Percentiles rank a stretch among this genome's conserved stretches.
Evolutionary conservation across 2,113 vertebrate species (phyloP).

Genomic region (Tenrec ecaudatus): DNA sequence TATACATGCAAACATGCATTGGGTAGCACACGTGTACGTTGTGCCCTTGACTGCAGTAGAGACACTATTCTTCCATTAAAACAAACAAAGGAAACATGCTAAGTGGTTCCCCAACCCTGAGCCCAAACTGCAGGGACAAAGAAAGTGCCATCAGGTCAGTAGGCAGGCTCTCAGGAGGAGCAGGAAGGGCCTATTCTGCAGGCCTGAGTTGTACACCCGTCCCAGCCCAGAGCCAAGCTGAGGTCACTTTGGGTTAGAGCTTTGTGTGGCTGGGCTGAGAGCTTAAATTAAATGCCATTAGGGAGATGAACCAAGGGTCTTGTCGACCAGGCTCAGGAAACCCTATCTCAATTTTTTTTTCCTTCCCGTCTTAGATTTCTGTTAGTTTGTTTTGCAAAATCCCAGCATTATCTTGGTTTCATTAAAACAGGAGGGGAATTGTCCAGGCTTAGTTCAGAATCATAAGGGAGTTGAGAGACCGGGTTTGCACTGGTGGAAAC

Average conservation of each 20-base stretch:
- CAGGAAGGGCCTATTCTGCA: neutral
- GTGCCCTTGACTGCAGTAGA: neutral
- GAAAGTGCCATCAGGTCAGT: too few relatives aligned
- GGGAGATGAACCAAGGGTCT: constrained; percentile 1
- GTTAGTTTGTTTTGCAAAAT: constrained; percentile 2
- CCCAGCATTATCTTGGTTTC: neutral
- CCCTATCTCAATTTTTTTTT: too few relatives aligned
- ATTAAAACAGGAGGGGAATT: neutral
- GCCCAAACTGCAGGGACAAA: neutral
- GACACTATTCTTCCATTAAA: neutral
- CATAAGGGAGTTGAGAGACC: neutral
- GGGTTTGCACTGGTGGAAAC: neutral
- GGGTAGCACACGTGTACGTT: neutral
- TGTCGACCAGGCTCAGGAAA: neutral
- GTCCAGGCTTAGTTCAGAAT: neutral
- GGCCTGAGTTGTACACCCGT: neutral
- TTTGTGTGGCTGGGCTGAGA: neutral
- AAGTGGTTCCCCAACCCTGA: neutral
- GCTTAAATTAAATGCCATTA: neutral
- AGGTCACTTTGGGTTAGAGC: neutral
- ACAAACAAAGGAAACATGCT: too few relatives aligned
- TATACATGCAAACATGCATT: neutral
- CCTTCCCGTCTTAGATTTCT: neutral
- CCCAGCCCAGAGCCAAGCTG: neutral
- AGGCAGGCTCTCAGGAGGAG: neutral